Evolutionary conservation across 2,113 vertebrate species (phyloP), one percentile per base, ranked within the genome.

Genomic region (Diphyllodes magnificus): DNA sequence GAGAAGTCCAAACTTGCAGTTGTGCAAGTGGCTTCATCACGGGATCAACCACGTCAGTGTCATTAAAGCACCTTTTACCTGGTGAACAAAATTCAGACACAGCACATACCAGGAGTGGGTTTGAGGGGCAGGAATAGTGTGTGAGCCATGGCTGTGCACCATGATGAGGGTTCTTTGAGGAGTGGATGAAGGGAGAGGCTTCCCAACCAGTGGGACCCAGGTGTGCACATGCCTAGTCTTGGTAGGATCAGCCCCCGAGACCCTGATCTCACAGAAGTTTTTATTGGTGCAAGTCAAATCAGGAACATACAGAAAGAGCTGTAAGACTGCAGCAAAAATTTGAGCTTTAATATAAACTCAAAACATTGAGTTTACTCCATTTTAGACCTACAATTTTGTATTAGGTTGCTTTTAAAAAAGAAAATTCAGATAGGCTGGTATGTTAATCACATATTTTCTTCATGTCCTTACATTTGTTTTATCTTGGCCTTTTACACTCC

Each of bases 221-320:
- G 15, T 14, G 25, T 2, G 9, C 20, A 39, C 6, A 1, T 4
- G 19, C 31, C 51, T 12, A 2, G 6, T 7, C 13, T 4, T 27
- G 44, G 64, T 6, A 65, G 40, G 69, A 86, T 37, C 2, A 1
- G 77, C 5, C 28, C 15, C 50, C 8, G 21, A 65, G 40, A 35
- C 24, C 37, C 47, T 63, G 68, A 66, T 44, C 45, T 61, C 3
- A 0, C 5, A 3, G 24, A 47, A 24, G 28, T 4, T 75, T 77
- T 54, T 45, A 65, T 3, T 13, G 44, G 50, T 28, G 24, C 40
- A 54, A 76, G 19, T 27, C 63, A 73, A 56, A n/a, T 39, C 69
- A 83, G 51, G 69, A 86, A 35, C 21, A 45, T 0, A 1, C 5
- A 83, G 71, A n/a, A 93, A 73, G 6, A 70, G 22, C 17, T 72